Conservation (phyloP, 2,113 vertebrate species). For the Lathamus discolor region DNA sequence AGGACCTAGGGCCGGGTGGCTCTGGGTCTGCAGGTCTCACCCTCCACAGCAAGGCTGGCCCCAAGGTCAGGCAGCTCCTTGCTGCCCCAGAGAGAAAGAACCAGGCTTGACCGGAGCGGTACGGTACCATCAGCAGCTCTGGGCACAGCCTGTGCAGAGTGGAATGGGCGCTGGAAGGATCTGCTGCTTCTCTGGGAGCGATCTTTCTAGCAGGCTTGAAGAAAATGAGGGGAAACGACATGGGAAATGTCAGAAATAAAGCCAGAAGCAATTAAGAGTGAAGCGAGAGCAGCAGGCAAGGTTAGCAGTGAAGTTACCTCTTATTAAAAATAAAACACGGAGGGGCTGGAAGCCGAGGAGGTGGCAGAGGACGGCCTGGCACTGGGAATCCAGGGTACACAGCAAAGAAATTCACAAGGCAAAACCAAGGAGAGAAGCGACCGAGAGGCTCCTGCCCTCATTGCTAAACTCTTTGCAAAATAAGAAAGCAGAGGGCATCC, state of each 20-base stretch:
- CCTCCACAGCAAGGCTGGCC: neutral
- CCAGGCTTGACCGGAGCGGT: neutral
- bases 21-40: neutral
- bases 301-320: constrained; percentile 59
- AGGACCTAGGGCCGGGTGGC: neutral
- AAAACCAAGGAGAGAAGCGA: neutral
- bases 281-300: constrained; percentile 41
- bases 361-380: constrained; percentile 20
- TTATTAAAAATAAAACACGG: constrained; percentile 42
- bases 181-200: constrained; percentile 18
- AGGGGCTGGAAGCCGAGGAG: constrained; percentile 16
- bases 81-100: neutral
- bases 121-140: neutral
- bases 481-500: constrained; percentile 57
- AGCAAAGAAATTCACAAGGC: neutral
- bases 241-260: constrained; percentile 70
- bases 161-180: neutral
- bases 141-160: neutral
- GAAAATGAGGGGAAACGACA: constrained; percentile 64
- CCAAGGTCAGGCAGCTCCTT: neutral
- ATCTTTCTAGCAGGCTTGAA: constrained; percentile 41
- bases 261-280: constrained; percentile 63
- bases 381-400: neutral
- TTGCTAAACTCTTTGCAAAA: constrained; percentile 42
- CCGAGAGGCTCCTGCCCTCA: neutral